Percentiles rank a stretch among this genome's conserved stretches.
These are phyloP conservation scores for Allochrocebus solatus DNA, from an alignment of 2,797 vertebrate species.

Conservation along the genomic window DNA sequence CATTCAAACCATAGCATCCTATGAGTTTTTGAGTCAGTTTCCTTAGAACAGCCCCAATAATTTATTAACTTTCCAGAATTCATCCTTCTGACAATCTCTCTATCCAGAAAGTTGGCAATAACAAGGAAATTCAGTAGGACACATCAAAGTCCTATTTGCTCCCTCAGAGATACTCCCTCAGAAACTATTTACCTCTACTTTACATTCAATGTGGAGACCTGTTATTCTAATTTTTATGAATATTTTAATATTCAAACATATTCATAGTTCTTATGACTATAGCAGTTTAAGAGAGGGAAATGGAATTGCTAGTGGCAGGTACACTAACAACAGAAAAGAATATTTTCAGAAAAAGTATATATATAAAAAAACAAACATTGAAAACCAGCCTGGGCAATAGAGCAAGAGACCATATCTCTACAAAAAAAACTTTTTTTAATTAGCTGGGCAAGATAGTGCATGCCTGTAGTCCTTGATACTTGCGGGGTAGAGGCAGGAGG, in stretches of 20 bases:
- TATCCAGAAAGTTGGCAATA: background rate
- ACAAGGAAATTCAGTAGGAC: background rate
- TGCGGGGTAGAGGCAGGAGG: background rate
- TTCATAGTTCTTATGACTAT: background rate
- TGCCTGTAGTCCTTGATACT: background rate
- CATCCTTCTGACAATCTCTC: background rate
- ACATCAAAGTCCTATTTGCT: background rate
- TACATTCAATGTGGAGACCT: background rate
- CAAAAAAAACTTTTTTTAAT: background rate
- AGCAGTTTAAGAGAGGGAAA: constrained; percentile 9
- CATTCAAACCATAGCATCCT: background rate
- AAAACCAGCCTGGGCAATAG: background rate
- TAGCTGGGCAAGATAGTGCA: background rate
- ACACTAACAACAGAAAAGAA: background rate
- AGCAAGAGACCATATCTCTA: background rate
- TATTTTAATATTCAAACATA: background rate
- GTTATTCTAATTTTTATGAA: constrained; percentile 18
- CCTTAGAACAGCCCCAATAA: background rate
- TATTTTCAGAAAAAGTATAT: constrained; percentile 24
- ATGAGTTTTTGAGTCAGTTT: background rate
- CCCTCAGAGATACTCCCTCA: background rate
- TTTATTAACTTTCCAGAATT: background rate
- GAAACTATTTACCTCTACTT: constrained; percentile 13
- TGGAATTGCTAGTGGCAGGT: background rate
- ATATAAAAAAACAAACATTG: background rate